phyloP scores from a whole-genome alignment of 2,797 vertebrate species.

The Hephaestus fuliginosus region DNA sequence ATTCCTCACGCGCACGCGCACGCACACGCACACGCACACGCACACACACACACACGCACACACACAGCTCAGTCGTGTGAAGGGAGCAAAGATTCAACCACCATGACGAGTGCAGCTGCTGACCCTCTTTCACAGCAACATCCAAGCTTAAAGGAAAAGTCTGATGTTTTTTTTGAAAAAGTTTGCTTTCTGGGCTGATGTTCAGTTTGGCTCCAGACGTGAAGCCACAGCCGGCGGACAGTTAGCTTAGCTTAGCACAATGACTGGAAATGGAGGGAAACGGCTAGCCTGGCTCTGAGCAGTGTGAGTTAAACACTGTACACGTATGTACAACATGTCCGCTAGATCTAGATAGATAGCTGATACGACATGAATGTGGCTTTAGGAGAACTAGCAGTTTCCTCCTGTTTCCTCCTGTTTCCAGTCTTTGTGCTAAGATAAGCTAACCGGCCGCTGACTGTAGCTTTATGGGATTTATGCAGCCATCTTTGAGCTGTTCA shows the following conservation, averaged over 20 bases:
- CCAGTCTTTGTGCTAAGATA: slow-evolving; percentile 14
- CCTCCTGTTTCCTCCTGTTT: background rate
- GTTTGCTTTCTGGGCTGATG: no score
- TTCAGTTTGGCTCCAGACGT: background rate
- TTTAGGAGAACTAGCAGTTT: no score
- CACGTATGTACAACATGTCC: background rate
- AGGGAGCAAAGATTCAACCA: background rate
- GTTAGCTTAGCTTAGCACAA: slow-evolving; percentile 31
- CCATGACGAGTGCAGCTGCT: background rate
- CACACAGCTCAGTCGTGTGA: slow-evolving; percentile 17
- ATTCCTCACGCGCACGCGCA: slow-evolving; percentile 41
- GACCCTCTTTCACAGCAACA: slow-evolving; percentile 11
- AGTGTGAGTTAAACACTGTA: background rate
- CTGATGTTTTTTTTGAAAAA: background rate
- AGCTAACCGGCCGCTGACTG: background rate
- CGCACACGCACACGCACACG: background rate
- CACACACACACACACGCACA: background rate
- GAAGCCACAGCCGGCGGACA: background rate
- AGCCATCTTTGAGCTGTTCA: accelerated
- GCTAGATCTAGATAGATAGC: background rate
- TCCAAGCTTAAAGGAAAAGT: slow-evolving; percentile 1
- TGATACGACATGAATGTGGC: no score
- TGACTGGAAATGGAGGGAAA: background rate
- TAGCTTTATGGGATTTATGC: background rate
- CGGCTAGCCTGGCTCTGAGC: background rate